Evolutionary conservation across 2,113 vertebrate species (phyloP), one percentile per base, ranked within the genome.

Genomic region (Nannobrachium achirus): DNA sequence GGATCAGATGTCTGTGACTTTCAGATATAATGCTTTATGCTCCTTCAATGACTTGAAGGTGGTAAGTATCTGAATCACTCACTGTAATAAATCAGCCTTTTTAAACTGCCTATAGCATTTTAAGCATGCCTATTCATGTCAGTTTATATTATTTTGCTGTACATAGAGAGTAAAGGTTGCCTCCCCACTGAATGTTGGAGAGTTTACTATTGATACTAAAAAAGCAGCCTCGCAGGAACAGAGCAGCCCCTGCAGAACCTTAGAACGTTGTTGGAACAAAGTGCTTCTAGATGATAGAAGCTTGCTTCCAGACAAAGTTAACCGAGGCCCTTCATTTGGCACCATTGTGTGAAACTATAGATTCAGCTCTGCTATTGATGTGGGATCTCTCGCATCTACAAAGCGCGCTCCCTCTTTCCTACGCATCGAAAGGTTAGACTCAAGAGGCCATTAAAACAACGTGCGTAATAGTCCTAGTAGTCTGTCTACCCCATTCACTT

Each of bases 311-410:
- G 79, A 84, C 71, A 78, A 75, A 80, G 71, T 62, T 44, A 75
- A 67, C 51, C 7, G 15, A 49, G 63, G 66, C 73, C n/a, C 58
- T 82, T 76, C 63, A 80, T 80, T 82, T 69, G 64, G 58, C 69
- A 69, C 63, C 53, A 63, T 68, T 81, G 69, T 74, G 71, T 66
- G 70, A 63, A 82, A 73, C 61, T 83, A 87, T 88, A 80, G 84
- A 87, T 89, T 86, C 71, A 82, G 76, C 63, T 71, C 65, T 41
- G 57, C 58, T 69, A 64, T 70, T 78, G 82, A 79, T 78, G 69
- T 75, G 25, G 62, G 70, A 73, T 82, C 75, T 77, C 46, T 75
- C 51, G 68, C 59, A 74, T 82, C 84, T 70, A 19, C 66, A 63
- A 41, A 75, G 59, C 13, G 58, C 50, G 63, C 56, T 66, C 67